Percentiles rank a stretch among this genome's conserved stretches.
Evolutionary conservation across 1,140 invertebrate genomes (phyloP).

Genomic region (Gonatopus flavifemur): DNA sequence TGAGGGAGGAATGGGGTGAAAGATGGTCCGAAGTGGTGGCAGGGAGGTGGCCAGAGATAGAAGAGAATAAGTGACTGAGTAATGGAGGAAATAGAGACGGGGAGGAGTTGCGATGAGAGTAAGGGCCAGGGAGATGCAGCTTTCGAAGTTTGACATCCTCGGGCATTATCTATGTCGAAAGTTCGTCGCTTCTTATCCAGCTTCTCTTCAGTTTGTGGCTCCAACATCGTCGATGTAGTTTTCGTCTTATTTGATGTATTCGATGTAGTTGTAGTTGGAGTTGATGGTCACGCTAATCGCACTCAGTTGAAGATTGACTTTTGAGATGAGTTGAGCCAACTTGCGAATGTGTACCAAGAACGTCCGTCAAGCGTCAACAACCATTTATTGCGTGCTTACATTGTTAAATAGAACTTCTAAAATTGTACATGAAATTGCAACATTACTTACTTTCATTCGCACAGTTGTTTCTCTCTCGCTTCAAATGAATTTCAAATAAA

Average conservation of each 20-base stretch:
- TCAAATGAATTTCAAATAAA: too few relatives aligned
- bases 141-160: conserved; percentile 37
- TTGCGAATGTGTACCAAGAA: too few relatives aligned
- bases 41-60: too few relatives aligned
- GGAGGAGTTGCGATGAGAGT: neutral
- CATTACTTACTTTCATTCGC: too few relatives aligned
- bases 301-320: conserved; percentile 37
- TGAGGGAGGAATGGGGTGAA: too few relatives aligned
- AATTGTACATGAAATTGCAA: too few relatives aligned
- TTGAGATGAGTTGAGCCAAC: conserved; percentile 31
- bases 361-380: too few relatives aligned
- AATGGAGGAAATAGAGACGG: neutral
- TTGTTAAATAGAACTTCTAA: too few relatives aligned
- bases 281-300: conserved; percentile 42
- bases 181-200: conserved; percentile 26
- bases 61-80: too few relatives aligned
- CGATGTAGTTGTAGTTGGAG: neutral
- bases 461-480: too few relatives aligned
- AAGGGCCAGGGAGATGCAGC: conserved; percentile 10
- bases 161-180: conserved; percentile 43
- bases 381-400: too few relatives aligned
- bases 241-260: neutral
- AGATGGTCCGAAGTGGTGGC: too few relatives aligned
- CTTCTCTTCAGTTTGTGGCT: conserved; percentile 12
- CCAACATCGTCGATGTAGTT: neutral